Base-by-base conservation (phyloP, 2,888 invertebrate species). In the Byasa hedistus region DNA sequence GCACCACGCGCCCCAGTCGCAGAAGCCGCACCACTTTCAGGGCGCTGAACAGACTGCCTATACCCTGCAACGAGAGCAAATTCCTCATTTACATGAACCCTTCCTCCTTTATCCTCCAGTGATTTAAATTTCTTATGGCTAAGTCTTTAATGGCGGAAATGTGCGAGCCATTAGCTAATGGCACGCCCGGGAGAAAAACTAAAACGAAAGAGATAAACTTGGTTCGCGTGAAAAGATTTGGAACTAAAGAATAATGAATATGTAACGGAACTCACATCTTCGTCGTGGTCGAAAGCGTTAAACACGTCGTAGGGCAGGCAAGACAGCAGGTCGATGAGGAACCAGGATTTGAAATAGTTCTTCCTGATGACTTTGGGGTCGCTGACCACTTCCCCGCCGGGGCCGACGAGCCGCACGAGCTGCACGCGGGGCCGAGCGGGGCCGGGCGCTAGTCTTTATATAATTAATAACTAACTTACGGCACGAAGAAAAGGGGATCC, bases 281-380 rank as follows among this genome's bases (percentile, higher is more conserved):
- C 99, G 87, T 98, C 99, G 89, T 99, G 98, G 92, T 99, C 99
- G 93, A 99, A 99, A 78, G 99, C 99, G 92, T 99, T 99, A 95
- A 99, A 99, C 80, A 99, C 99, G 93, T 99, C 99, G 92, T 99
- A 99, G 73, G 99, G 99, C 91, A 99, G 94, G 92, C 99, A 99
- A 81, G 99, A 99, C 75, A 99, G 95, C 82, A 99, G 94, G 92
- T 99, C 99, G 85, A 99, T 99, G 80, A 99, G 96, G 93, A 99
- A 99, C 99, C 99, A 99, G 76, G 98, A 98, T 91, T 98, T 98
- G 81, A 99, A 94, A 93, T 99, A 99, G 93, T 99, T 99, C 96
- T 98, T 98, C 80, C 98, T 94, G 86, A 99, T 98, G 78, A 98
- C 97, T 89, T 98, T 98, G 22, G 99, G 99, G 92, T 99, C 99